phyloP scores from a whole-genome alignment of 2,888 invertebrate genomes.

The Tridacna crocea region DNA sequence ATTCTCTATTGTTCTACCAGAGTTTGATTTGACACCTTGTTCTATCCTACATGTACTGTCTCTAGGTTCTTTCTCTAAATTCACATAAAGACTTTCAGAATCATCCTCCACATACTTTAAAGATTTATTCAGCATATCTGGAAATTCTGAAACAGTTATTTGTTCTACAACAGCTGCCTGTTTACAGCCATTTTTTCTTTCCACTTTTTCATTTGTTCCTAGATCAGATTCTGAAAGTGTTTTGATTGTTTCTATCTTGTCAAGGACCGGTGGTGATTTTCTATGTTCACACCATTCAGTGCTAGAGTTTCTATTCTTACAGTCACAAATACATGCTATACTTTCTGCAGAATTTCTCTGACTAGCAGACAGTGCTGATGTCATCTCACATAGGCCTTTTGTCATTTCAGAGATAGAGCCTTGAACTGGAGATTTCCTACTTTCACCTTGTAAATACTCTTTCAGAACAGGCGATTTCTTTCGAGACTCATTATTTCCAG shows the following conservation, averaged over 20 bases:
- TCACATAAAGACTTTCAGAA: conserved; percentile 11
- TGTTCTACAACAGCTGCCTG: no score
- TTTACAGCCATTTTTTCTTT: background rate
- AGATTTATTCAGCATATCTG: conserved; percentile 8
- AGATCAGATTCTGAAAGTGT: background rate
- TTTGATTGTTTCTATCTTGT: background rate
- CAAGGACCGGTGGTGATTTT: conserved; percentile 23
- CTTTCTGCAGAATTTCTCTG: conserved; percentile 51
- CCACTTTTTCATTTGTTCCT: background rate
- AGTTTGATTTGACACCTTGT: background rate
- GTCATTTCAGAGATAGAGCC: conserved; percentile 50
- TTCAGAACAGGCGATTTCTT: conserved; percentile 30
- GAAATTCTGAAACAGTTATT: background rate
- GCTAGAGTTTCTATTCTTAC: conserved; percentile 48
- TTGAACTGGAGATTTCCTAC: conserved; percentile 4
- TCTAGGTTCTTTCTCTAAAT: background rate
- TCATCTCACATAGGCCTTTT: conserved; percentile 56
- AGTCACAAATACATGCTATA: conserved; percentile 60
- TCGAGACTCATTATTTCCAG: background rate
- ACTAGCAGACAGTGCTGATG: conserved; percentile 44
- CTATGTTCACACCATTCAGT: conserved; percentile 51
- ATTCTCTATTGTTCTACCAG: background rate
- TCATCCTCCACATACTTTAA: background rate
- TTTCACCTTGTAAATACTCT: conserved; percentile 14
- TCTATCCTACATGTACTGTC: background rate